A percentile compares a stretch with the other conserved stretches of the same genome.
Conservation (phyloP, 2,888 invertebrate genomes). For the Drymonia ruficornis region DNA sequence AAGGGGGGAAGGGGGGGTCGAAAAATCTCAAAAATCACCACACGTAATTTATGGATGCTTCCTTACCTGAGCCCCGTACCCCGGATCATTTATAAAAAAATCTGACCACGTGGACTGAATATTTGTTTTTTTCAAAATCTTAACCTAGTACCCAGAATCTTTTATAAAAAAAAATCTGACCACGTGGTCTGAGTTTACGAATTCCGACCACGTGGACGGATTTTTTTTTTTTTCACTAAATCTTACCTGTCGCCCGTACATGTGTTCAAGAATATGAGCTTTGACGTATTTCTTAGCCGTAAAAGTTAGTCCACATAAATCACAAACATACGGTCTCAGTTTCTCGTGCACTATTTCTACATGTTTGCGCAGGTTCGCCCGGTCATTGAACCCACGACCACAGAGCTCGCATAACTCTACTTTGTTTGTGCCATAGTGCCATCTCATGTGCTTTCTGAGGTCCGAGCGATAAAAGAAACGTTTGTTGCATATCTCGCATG, state of each 20-base stretch:
- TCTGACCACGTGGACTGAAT: too few species aligned
- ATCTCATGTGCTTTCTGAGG: background rate
- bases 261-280: conserved; percentile 15
- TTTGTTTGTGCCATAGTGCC: conserved; percentile 20
- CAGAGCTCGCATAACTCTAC: conserved; percentile 21
- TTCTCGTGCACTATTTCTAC: conserved; percentile 22
- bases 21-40: too few species aligned
- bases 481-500: background rate
- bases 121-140: too few species aligned
- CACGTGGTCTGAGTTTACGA: too few species aligned
- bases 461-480: background rate
- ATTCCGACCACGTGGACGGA: too few species aligned
- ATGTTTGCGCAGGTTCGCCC: conserved; percentile 20
- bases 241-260: background rate
- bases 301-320: conserved; percentile 16
- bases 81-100: too few species aligned
- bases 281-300: conserved; percentile 14
- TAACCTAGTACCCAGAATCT: too few species aligned
- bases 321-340: conserved; percentile 9
- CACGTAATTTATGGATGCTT: too few species aligned
- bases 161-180: too few species aligned
- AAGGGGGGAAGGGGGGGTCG: too few species aligned
- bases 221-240: too few species aligned
- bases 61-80: too few species aligned
- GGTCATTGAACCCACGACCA: conserved; percentile 24